Base-by-base conservation (phyloP, 2,113 vertebrate species). In the Thermophis baileyi region DNA sequence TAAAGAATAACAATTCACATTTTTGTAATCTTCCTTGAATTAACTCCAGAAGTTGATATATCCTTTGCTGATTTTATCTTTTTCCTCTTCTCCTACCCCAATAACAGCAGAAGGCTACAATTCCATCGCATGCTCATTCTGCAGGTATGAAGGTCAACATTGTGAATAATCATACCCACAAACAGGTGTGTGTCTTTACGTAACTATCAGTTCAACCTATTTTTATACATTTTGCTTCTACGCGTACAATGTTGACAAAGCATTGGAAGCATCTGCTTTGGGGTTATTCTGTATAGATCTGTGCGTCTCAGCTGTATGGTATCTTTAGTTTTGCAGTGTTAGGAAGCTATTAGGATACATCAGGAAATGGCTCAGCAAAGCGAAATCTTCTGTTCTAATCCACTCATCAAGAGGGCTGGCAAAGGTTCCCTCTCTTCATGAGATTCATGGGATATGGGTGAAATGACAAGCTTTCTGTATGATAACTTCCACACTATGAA, bases 121-220 rank as follows among this genome's bases (percentile, higher is more conserved):
- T 94, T 89, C 95, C 97, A n/a, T 94, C 96, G 89, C 97, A 97
- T 40, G 63, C 97, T 91, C 96, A 98, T 89, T 96, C 97, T 85
- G 96, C 97, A 89, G 98, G 97, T 96, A 98, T 98, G 98, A 97
- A 97, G 96, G 98, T 98, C 97, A 98, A 98, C 25, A 98, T 98
- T 20, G 96, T 98, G 96, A 98, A 98, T 95, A 98, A 97, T 93
- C 97, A 97, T 93, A 97, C 97, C 24, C 95, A 96, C 49, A 98
- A 97, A 96, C 97, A 98, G 98, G 98, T 98, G 92, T 7, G 91
- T 94, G 54, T 1, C 25, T n/a, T 87, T 93, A 35, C 9, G 4
- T 91, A 35, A 30, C 27, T 81, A 9, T 81, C 63, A 35, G n/a
- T 74, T 74, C 63, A 44, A 44, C 74, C 20, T 44, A 44, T 40